Conservation (phyloP, 2,113 vertebrate genomes). For the Calypte anna region DNA sequence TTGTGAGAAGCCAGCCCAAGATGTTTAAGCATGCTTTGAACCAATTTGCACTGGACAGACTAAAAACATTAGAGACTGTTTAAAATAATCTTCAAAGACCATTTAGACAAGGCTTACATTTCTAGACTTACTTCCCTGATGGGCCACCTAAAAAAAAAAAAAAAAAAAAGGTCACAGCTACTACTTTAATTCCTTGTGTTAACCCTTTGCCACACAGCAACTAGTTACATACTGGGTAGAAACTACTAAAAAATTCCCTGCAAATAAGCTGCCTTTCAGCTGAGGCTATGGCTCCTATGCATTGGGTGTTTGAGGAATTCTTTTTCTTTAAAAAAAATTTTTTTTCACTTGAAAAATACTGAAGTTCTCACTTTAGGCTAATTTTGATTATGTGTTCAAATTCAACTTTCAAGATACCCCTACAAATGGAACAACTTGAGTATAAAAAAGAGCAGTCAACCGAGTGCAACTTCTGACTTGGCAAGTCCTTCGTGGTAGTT, state of each 20-base stretch:
- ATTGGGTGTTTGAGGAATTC: slow-evolving; percentile 68
- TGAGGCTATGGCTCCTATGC: slow-evolving; percentile 82
- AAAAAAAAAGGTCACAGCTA: slow-evolving; percentile 62
- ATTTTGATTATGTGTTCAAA: slow-evolving; percentile 66
- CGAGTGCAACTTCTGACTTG: slow-evolving; percentile 62
- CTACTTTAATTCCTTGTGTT: slow-evolving; percentile 67
- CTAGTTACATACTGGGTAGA: slow-evolving; percentile 71
- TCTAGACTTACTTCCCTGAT: slow-evolving; percentile 64
- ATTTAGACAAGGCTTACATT: slow-evolving; percentile 72
- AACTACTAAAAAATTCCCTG: slow-evolving; percentile 81
- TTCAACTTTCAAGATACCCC: slow-evolving; percentile 64
- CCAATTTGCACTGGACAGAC: neutral
- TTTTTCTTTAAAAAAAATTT: slow-evolving; percentile 44
- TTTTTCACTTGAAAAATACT: slow-evolving; percentile 68
- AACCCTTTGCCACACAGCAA: slow-evolving; percentile 75
- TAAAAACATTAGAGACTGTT: slow-evolving; percentile 11
- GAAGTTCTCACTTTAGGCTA: slow-evolving; percentile 63
- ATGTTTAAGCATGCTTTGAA: neutral
- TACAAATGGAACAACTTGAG: slow-evolving; percentile 47
- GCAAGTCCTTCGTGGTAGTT: slow-evolving; percentile 46
- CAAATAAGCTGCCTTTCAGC: slow-evolving; percentile 78
- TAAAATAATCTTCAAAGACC: slow-evolving; percentile 64
- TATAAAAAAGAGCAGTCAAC: slow-evolving; percentile 67
- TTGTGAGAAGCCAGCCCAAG: neutral
- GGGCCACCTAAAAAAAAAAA: slow-evolving; percentile 47